phyloP scores from a whole-genome alignment of 2,797 vertebrate genomes.

The Peromyscus melanophrys region DNA sequence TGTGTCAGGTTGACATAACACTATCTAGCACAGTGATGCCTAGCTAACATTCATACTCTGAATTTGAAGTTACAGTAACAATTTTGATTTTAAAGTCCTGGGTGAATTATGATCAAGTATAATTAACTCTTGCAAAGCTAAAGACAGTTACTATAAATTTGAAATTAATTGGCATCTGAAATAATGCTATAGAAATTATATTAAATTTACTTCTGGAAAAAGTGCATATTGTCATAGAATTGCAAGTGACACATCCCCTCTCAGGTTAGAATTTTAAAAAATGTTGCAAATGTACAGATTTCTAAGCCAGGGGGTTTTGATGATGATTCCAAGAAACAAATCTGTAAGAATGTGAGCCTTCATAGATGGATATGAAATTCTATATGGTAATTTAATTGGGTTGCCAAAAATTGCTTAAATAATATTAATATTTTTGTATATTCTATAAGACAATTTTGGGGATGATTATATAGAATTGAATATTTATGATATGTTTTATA shows the following conservation, averaged over 20 bases:
- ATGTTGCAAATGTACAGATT: conserved; percentile 22
- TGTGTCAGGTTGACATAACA: not conserved
- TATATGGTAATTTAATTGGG: not conserved
- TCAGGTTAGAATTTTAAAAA: conserved; percentile 43
- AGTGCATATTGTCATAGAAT: not conserved
- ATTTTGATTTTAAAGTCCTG: conserved; percentile 2
- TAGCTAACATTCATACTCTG: not conserved
- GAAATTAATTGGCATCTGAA: conserved; percentile 33
- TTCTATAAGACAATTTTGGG: not conserved
- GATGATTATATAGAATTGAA: not conserved
- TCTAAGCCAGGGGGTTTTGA: not conserved
- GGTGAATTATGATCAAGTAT: not conserved
- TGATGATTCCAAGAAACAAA: not conserved
- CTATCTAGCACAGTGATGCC: not conserved
- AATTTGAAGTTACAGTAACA: not conserved
- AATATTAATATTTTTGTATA: not conserved
- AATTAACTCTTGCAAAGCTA: conserved; percentile 19
- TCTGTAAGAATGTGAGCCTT: not conserved
- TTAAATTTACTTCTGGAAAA: conserved; percentile 56
- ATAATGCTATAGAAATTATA: conserved; percentile 31
- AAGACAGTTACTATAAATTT: conserved; percentile 11
- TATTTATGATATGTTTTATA: not conserved
- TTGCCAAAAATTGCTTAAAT: not conserved
- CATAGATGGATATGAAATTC: not conserved
- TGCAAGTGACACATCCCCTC: not conserved